phyloP scores from a whole-genome alignment of 2,113 vertebrate species.

The Hemiprocne comata region DNA sequence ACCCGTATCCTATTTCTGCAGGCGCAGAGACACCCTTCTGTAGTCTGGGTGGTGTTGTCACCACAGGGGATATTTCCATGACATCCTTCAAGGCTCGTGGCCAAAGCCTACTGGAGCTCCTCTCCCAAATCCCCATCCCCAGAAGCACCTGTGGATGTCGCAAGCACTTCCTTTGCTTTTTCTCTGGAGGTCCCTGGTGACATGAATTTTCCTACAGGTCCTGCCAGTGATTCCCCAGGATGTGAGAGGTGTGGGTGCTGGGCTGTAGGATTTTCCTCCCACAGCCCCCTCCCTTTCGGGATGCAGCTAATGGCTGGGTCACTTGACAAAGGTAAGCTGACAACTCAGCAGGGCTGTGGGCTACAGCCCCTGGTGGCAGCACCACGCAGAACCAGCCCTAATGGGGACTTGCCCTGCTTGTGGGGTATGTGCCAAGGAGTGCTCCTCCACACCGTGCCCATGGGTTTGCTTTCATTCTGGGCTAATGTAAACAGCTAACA shows the following conservation, averaged over 20 bases:
- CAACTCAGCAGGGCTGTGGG: background rate
- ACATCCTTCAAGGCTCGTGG: background rate
- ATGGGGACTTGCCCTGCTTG: background rate
- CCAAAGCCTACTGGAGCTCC: background rate
- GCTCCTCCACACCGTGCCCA: background rate
- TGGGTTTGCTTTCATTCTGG: background rate
- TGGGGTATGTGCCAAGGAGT: background rate
- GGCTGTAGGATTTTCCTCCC: background rate
- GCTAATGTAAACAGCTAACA: background rate
- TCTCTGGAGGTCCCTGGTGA: background rate
- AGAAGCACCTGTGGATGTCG: fast-evolving
- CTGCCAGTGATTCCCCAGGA: background rate
- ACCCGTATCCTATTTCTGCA: background rate
- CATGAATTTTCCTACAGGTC: background rate
- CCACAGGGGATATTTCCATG: background rate
- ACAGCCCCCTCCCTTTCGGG: background rate
- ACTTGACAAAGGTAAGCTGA: background rate
- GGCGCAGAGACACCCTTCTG: background rate
- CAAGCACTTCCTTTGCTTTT: background rate
- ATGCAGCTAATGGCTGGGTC: background rate
- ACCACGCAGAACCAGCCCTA: background rate
- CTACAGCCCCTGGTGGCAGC: background rate
- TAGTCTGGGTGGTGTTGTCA: background rate
- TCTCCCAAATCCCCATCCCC: background rate
- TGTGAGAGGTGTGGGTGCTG: background rate